Conservation (phyloP, 2,113 vertebrate species). For the Pitta sordida region DNA sequence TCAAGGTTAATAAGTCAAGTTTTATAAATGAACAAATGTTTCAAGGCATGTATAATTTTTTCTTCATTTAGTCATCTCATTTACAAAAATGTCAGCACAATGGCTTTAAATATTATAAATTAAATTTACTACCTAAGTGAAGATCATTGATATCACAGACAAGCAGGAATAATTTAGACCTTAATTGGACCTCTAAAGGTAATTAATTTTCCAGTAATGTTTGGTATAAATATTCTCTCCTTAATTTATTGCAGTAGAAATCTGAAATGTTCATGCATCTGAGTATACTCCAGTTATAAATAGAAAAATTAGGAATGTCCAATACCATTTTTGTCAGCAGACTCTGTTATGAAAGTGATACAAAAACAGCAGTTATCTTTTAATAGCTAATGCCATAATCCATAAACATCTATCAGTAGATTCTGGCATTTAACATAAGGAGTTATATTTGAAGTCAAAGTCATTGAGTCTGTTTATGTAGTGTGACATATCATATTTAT, state of each 20-base stretch:
- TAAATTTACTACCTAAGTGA: slow-evolving; percentile 17
- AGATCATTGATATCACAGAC: background rate
- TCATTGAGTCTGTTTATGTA: background rate
- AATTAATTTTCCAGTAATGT: slow-evolving; percentile 35
- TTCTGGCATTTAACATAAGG: background rate
- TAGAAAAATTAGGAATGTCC: background rate
- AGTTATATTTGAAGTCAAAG: background rate
- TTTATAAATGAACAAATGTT: slow-evolving; percentile 38
- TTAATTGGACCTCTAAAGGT: slow-evolving; percentile 17
- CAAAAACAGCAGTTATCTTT: background rate
- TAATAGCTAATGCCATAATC: background rate
- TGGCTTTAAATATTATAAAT: slow-evolving; percentile 28
- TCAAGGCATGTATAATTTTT: background rate
- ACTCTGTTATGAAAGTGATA: background rate
- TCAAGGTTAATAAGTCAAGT: background rate
- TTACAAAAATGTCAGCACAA: background rate
- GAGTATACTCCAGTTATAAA: background rate
- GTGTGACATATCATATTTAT: background rate
- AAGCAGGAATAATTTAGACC: slow-evolving; percentile 25
- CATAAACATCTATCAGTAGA: background rate
- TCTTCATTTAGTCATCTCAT: background rate
- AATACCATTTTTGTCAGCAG: background rate
- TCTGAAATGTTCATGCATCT: background rate
- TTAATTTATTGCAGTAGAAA: slow-evolving; percentile 15
- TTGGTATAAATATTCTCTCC: slow-evolving; percentile 21